These are phyloP conservation scores for Merodon equestris DNA, from an alignment of 2,888 invertebrate genomes.

Conservation along the genomic window DNA sequence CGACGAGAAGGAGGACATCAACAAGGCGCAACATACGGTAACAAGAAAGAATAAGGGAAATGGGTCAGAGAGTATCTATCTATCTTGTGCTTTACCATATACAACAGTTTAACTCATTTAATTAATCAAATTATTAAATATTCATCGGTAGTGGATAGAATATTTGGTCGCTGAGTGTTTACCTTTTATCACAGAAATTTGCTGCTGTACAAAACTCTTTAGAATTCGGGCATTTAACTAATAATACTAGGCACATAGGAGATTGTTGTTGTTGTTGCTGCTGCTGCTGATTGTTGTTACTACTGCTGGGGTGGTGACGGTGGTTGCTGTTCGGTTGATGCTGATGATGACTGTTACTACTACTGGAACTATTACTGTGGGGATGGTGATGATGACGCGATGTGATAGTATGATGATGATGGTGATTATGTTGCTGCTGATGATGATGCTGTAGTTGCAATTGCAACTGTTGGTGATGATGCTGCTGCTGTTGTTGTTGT, in stretches of 20 bases:
- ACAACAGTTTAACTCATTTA: conserved; percentile 41
- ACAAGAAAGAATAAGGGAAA: conserved; percentile 29
- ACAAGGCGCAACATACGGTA: conserved; percentile 20
- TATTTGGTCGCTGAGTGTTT: conserved; percentile 45
- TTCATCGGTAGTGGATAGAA: conserved; percentile 1
- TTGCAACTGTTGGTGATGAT: conserved; percentile 71
- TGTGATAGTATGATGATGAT: conserved; percentile 60
- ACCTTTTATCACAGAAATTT: conserved; percentile 79
- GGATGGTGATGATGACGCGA: conserved; percentile 65
- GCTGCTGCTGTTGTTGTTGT: conserved; percentile 69
- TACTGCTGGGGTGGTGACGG: conserved; percentile 72
- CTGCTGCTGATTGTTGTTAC: conserved; percentile 72
- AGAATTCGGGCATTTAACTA: conserved; percentile 79
- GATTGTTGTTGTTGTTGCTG: conserved; percentile 76
- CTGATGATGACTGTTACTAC: conserved; percentile 58
- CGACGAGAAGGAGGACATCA: conserved; percentile 23
- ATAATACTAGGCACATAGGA: conserved; percentile 79
- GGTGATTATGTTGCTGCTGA: conserved; percentile 63
- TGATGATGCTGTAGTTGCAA: conserved; percentile 72
- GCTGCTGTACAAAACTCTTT: conserved; percentile 78
- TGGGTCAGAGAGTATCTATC: conserved; percentile 59
- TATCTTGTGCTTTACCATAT: conserved; percentile 33
- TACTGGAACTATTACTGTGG: conserved; percentile 67
- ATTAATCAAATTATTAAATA: conserved; percentile 46
- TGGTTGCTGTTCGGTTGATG: conserved; percentile 56